Conservation (phyloP, 2,113 vertebrate genomes). For the Gobiocypris rarus region DNA sequence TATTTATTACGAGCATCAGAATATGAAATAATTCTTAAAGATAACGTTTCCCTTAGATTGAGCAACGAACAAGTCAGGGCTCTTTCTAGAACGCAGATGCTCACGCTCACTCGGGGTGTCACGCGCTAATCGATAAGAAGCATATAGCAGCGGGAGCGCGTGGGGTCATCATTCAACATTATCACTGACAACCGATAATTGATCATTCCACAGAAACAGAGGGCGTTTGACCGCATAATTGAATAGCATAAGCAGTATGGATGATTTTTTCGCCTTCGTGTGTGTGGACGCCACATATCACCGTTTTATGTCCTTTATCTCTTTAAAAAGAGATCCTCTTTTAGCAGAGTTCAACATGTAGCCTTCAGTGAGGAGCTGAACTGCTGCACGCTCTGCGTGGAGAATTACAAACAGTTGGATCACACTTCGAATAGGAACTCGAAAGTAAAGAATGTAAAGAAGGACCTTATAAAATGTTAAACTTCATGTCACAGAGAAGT, state of each 20-base stretch:
- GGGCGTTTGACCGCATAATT: conserved; percentile 79
- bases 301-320: conserved; percentile 52
- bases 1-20: background rate
- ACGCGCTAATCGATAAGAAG: conserved; percentile 63
- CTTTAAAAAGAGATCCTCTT: conserved; percentile 51
- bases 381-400: conserved; percentile 59
- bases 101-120: conserved; percentile 46
- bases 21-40: conserved; percentile 6
- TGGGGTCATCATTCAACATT: conserved; percentile 74
- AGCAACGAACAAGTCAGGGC: conserved; percentile 22
- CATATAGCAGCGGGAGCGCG: conserved; percentile 59
- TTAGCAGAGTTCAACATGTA: conserved; percentile 74
- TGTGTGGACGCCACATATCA: conserved; percentile 56
- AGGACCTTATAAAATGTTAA: conserved; percentile 5
- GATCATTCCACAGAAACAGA: conserved; percentile 79
- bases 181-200: conserved; percentile 83
- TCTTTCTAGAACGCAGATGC: conserved; percentile 40
- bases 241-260: conserved; percentile 74
- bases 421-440: conserved; percentile 17
- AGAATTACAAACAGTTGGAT: conserved; percentile 69
- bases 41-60: background rate
- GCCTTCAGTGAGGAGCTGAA: conserved; percentile 56
- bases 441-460: background rate
- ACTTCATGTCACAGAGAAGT: conserved; percentile 8
- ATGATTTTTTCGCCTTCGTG: conserved; percentile 52